These are phyloP conservation scores for Hippasteria phrygiana DNA, from an alignment of 53 echinoderm and acorn worm species.

Conservation along the genomic window DNA sequence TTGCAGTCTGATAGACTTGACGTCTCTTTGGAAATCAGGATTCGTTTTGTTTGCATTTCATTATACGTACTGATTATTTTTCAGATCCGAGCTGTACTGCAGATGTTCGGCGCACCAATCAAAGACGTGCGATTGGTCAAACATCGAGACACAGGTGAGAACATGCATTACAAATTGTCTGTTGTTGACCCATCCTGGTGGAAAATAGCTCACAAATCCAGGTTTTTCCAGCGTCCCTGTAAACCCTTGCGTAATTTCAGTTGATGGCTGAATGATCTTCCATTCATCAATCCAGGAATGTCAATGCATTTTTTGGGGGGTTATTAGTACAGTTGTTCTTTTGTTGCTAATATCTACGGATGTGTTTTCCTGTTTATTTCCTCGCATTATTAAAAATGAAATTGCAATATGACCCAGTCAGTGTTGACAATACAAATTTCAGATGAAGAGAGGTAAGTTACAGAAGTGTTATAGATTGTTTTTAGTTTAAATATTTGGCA, in stretches of 20 bases:
- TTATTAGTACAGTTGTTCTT: neutral
- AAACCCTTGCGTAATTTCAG: neutral
- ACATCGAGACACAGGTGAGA: conserved; percentile 97
- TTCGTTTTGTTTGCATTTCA: neutral
- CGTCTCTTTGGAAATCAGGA: neutral
- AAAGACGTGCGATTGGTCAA: conserved; percentile 90
- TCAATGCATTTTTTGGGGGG: neutral
- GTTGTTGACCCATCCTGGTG: neutral
- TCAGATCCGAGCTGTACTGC: conserved; percentile 88
- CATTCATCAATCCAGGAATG: neutral
- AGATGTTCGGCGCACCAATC: conserved; percentile 91
- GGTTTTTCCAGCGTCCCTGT: neutral
- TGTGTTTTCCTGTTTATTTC: neutral
- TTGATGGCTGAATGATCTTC: conserved; percentile 4
- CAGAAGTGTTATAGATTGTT: neutral
- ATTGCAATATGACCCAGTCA: neutral
- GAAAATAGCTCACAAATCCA: neutral
- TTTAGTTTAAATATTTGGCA: too few species aligned
- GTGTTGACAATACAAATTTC: neutral
- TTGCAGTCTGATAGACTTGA: too few species aligned
- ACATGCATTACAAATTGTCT: neutral
- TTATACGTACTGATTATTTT: neutral
- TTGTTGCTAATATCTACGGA: neutral
- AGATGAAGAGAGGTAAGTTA: neutral
- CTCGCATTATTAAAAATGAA: neutral